A percentile compares a stretch with the other conserved stretches of the same genome.
Evolutionary conservation across 2,797 vertebrate species (phyloP).

Genomic region (Champsocephalus gunnari): DNA sequence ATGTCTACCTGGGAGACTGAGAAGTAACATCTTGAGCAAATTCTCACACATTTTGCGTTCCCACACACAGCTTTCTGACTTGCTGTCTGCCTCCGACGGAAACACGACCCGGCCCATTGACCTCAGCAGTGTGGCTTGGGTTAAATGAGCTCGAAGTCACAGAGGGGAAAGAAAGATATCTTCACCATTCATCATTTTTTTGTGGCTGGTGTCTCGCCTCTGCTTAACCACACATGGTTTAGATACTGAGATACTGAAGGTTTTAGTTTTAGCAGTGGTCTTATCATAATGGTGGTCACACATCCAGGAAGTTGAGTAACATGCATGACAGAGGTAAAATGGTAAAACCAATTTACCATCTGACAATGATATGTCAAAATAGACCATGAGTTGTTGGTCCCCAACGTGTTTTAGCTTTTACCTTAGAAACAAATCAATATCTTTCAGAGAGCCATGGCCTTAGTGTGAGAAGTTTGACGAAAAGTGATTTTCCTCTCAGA

Average conservation of each 20-base stretch:
- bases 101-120: neutral
- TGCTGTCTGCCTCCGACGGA: too few species aligned
- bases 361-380: neutral
- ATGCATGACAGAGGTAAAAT: neutral
- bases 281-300: neutral
- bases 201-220: neutral
- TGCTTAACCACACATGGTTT: neutral
- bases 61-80: neutral
- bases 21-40: neutral
- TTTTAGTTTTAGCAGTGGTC: neutral
- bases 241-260: neutral
- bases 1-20: too few species aligned
- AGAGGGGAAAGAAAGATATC: neutral
- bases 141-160: slow-evolving; percentile 32
- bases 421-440: neutral
- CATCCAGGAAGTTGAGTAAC: neutral
- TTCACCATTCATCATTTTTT: neutral
- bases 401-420: neutral
- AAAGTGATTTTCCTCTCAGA: neutral
- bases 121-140: slow-evolving; percentile 11
- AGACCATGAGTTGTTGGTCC: neutral
- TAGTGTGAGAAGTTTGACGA: neutral
- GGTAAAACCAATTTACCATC: neutral
- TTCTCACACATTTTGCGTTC: neutral
- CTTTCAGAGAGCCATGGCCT: neutral